Evolutionary conservation across 2,888 invertebrate species (phyloP).

Genomic region (Nasonia oneida): DNA sequence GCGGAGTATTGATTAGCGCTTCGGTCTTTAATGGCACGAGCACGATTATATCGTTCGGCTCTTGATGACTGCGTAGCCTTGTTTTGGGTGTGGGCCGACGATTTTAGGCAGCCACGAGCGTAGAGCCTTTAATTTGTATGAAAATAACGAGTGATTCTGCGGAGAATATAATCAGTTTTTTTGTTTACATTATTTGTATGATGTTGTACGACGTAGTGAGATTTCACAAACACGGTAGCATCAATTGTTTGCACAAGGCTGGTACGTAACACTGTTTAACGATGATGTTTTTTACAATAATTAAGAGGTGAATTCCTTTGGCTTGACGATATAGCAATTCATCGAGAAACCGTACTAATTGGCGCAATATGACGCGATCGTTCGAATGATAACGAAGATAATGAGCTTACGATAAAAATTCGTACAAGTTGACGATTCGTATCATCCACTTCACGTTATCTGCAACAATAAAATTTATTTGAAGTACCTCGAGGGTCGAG

Average conservation of each 20-base stretch:
- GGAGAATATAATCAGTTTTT: neutral
- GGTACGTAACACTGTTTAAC: neutral
- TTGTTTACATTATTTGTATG: neutral
- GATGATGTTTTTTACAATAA: neutral
- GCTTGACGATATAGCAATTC: neutral
- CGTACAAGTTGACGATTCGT: neutral
- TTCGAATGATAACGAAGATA: neutral
- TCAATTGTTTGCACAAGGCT: neutral
- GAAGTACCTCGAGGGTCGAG: neutral
- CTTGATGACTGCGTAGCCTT: neutral
- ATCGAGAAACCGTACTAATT: neutral
- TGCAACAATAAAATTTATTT: neutral
- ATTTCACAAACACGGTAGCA: neutral
- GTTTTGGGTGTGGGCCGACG: neutral
- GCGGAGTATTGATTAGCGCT: slow-evolving; percentile 40
- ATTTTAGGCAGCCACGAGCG: neutral
- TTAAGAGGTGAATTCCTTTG: neutral
- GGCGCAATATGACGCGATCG: neutral
- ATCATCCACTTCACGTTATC: neutral
- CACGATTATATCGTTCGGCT: slow-evolving; percentile 15
- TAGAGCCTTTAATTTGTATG: neutral
- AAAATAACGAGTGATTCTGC: neutral
- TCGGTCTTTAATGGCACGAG: neutral
- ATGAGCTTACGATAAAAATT: neutral
- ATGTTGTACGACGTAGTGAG: neutral